Evolutionary conservation across 37 sponge, comb jelly and placozoan genomes (phyloP).

Genomic region (Beroe forskalii): DNA sequence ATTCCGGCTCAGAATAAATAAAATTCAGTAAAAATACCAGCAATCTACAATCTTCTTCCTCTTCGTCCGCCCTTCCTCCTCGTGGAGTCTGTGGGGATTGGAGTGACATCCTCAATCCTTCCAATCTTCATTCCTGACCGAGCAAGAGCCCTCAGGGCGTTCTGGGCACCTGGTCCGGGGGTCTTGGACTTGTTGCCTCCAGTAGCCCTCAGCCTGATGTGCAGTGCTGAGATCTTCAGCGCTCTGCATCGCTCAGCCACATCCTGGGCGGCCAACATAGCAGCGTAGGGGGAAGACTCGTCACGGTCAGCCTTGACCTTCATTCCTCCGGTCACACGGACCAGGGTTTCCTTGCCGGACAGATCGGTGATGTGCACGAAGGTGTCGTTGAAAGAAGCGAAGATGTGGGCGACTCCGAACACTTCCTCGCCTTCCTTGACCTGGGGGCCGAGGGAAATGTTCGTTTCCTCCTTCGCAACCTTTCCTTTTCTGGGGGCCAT

Average conservation of each 20-base stretch:
- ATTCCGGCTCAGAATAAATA: slow-evolving; percentile 16
- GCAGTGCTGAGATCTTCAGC: slow-evolving; percentile 93
- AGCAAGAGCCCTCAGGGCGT: slow-evolving; percentile 94
- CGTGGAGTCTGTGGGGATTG: slow-evolving; percentile 97
- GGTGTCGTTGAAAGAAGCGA: slow-evolving; percentile 99
- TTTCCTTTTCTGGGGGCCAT: slow-evolving; percentile 90
- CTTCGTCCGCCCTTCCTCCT: slow-evolving; percentile 97
- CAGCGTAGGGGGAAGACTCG: slow-evolving; percentile 99
- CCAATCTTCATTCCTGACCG: slow-evolving; percentile 99
- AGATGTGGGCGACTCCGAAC: slow-evolving; percentile 99
- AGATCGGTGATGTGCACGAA: slow-evolving; percentile 99
- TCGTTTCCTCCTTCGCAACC: slow-evolving; percentile 82
- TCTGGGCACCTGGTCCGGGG: slow-evolving; percentile 99
- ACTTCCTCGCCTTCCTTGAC: slow-evolving; percentile 94
- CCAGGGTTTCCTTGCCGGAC: slow-evolving; percentile 97
- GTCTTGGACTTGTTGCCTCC: slow-evolving; percentile 99
- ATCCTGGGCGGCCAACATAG: slow-evolving; percentile 99
- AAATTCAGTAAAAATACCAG: slow-evolving; percentile 54
- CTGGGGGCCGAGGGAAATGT: slow-evolving; percentile 84
- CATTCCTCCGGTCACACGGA: slow-evolving; percentile 99
- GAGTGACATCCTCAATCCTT: slow-evolving; percentile 99
- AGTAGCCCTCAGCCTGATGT: slow-evolving; percentile 95
- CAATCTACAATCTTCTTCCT: slow-evolving; percentile 85
- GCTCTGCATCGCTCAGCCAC: slow-evolving; percentile 95
- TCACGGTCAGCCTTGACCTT: slow-evolving; percentile 99